A percentile compares a stretch with the other conserved stretches of the same genome.
Conservation (phyloP, 1,140 invertebrate species). For the Antheraea pernyi region DNA sequence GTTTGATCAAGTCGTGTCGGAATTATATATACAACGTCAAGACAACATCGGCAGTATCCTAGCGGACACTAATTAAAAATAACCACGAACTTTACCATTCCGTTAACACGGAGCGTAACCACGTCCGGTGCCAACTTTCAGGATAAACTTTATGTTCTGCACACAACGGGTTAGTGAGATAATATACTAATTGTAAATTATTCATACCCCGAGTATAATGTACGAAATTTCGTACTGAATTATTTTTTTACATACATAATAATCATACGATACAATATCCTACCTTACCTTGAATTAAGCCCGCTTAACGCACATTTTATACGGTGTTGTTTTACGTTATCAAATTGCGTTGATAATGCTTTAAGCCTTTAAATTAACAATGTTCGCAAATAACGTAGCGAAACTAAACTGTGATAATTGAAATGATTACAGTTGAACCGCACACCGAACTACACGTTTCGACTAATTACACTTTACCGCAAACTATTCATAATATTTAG, state of each 20-base stretch:
- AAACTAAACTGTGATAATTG: background rate
- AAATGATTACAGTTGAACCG: constrained; percentile 1
- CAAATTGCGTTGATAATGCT: no score
- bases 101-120: constrained; percentile 33
- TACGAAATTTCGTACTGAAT: background rate
- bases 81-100: constrained; percentile 44
- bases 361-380: background rate
- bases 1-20: no score
- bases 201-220: background rate
- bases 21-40: background rate
- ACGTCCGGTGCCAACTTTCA: constrained; percentile 24
- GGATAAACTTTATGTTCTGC: constrained; percentile 42
- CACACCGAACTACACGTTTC: constrained; percentile 8
- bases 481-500: constrained; percentile 16
- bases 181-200: background rate
- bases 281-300: no score
- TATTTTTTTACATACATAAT: no score
- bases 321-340: no score
- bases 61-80: constrained; percentile 58
- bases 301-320: no score
- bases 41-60: background rate
- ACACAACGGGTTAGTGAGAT: background rate
- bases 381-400: background rate
- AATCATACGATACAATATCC: no score
- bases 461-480: constrained; percentile 8